Evolutionary conservation across 2,113 vertebrate genomes (phyloP), one percentile per base, ranked within the genome.

Genomic region (Chloropsis hardwickii): DNA sequence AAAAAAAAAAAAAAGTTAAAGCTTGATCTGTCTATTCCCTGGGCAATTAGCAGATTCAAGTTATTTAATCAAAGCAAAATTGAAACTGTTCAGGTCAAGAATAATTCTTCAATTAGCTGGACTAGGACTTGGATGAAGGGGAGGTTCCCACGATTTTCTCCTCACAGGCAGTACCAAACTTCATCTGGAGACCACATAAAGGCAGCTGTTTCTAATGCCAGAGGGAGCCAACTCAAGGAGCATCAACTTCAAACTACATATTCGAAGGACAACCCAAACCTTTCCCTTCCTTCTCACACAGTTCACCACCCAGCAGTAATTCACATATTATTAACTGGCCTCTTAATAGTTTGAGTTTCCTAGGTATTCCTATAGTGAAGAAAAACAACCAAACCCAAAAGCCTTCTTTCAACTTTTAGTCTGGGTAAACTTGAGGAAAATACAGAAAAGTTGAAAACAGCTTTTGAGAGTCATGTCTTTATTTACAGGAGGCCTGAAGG

Each of bases 121-220:
- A 80, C 54, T 1, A 70, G 50, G 72, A 86, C 56, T 40, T 71
- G 51, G 80, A 83, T 67, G 47, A 92, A 90, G 56, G 79, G 62
- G 76, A 94, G 25, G 64, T 90, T 92, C 95, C 92, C 94, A 95
- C 20, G 17, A 94, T 71, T 91, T 90, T 67, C 71, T 94, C 64
- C 90, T 83, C 67, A 45, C 20, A 60, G 23, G 40, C 62, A 90
- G 73, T 19, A 92, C 45, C 40, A 39, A 61, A 37, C 21, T 94
- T n/a, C 62, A 78, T 74, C 39, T 20, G 3, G 31, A 92, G 86
- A 93, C 88, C 90, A 95, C 88, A 96, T 90, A 42, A 95, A 94
- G 85, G 86, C 78, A 82, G 60, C 61, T 25, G 8, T 74, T 93
- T 70, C 86, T 93, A 86, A 70, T 47, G 92, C 88, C 93, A 91